Conservation (phyloP, 2,113 vertebrate genomes). For the Heptranchias perlo region DNA sequence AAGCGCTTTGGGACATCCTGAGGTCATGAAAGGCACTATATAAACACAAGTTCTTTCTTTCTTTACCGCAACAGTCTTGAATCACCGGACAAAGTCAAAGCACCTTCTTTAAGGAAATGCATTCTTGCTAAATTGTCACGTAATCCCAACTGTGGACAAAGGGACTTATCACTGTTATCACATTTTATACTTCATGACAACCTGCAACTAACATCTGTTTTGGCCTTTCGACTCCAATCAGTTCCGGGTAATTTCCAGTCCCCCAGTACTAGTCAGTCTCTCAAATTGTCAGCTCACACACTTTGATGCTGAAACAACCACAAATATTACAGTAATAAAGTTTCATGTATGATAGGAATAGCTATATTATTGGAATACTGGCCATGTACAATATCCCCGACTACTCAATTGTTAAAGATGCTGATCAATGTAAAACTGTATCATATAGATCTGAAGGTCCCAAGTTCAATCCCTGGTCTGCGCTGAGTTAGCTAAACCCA, state of each 20-base stretch:
- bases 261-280: neutral
- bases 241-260: neutral
- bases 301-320: neutral
- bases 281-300: neutral
- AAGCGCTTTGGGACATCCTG: no score
- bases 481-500: neutral
- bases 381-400: neutral
- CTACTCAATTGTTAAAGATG: neutral
- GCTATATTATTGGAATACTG: neutral
- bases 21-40: neutral
- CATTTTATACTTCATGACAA: neutral
- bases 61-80: no score
- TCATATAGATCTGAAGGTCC: neutral
- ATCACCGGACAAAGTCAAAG: neutral
- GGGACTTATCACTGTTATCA: neutral
- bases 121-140: neutral
- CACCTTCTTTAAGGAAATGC: neutral
- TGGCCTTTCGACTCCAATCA: neutral
- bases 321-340: neutral
- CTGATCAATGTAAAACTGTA: neutral
- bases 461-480: neutral
- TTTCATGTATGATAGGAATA: neutral
- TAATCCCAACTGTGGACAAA: neutral
- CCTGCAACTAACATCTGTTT: neutral
- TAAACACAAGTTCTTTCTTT: neutral